Base-by-base conservation (phyloP, 2,888 invertebrate species). In the Temnothorax ravouxi region DNA sequence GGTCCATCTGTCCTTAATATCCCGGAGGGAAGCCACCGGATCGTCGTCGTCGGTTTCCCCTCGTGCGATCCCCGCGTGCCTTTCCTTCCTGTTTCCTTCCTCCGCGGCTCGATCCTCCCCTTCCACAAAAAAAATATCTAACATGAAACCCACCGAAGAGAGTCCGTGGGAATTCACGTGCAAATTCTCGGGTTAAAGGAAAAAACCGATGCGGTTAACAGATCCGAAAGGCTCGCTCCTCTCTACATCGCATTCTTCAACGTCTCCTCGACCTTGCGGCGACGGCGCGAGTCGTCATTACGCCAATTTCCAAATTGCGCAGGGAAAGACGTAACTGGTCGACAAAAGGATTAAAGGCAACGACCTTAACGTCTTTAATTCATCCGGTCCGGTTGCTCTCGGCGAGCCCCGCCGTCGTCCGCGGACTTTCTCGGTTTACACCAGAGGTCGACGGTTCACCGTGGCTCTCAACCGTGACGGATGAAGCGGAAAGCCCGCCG, bases 361-460 rank as follows among this genome's bases (percentile, higher is more conserved):
- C 54, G 64, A 72, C 77, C 76, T 75, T 75, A 79, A 77, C 54
- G 71, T 83, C 75, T 75, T 88, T 85, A 80, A 64, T 83, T 85
- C 87, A 44, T 85, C 84, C 74, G 79, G 72, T 75, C 80, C 76
- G 72, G 67, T 83, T 83, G 81, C 83, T 88, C 87, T 87, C 75
- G 86, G 50, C 71, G 80, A 61, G 74, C 34, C 34, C 72, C 87
- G 66, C 66, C 83, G 52, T 69, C 84, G 50, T 79, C 66, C 80
- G 61, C 75, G 86, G 87, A 90, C 91, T 91, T 91, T 91, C 88
- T 87, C 89, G 74, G 89, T 90, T 89, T 87, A 89, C 88, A 50
- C 80, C 85, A 80, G 84, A 74, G 91, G 91, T 92, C 91, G 91
- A 89, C 85, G 89, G 89, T 90, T 90, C 89, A 71, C 74, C 87